phyloP scores from a whole-genome alignment of 2,797 vertebrate genomes.

The Tolypeutes matacus region DNA sequence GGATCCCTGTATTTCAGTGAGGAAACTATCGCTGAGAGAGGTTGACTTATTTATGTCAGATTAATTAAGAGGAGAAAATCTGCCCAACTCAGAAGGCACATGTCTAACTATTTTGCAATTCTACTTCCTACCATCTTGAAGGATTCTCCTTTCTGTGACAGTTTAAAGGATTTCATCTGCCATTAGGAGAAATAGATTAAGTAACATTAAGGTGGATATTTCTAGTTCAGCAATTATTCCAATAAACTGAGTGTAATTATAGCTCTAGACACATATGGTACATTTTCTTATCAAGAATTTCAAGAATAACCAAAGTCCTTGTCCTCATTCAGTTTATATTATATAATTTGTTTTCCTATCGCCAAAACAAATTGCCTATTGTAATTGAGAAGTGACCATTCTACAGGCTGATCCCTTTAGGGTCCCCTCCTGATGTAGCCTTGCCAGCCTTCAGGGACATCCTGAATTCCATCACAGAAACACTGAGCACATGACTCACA shows the following conservation, averaged over 20 bases:
- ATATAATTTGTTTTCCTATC: background rate
- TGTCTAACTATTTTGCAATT: background rate
- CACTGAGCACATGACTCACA: background rate
- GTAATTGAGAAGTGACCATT: background rate
- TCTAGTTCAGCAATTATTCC: background rate
- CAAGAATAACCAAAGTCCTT: background rate
- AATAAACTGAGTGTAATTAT: background rate
- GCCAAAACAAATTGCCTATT: background rate
- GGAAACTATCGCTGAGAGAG: background rate
- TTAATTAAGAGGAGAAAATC: background rate
- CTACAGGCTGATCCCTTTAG: no score
- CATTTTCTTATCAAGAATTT: background rate
- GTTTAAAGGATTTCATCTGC: background rate
- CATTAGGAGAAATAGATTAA: background rate
- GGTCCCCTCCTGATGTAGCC: no score
- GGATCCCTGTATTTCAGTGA: background rate
- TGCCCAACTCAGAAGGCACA: no score
- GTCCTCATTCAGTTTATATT: constrained; percentile 17
- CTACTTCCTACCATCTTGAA: background rate
- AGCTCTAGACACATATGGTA: background rate
- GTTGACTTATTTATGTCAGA: background rate
- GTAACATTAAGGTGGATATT: background rate
- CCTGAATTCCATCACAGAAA: background rate
- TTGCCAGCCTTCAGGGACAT: background rate
- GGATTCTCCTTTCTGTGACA: no score